phyloP scores from a whole-genome alignment of 2,113 vertebrate species.

The Centrocercus urophasianus region DNA sequence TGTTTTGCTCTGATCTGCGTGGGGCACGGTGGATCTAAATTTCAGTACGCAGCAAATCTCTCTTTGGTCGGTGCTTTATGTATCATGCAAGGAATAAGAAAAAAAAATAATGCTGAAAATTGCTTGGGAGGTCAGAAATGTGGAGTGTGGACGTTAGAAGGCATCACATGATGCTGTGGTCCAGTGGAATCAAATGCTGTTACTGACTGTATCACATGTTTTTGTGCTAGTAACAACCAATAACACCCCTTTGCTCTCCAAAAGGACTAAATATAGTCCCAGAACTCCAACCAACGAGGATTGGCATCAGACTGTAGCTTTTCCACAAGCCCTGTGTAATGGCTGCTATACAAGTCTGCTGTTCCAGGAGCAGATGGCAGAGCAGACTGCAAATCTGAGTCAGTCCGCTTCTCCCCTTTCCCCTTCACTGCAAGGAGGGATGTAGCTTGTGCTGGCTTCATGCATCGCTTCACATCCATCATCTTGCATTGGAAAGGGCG shows the following conservation, averaged over 20 bases:
- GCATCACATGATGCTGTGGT: conserved; percentile 34
- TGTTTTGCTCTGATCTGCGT: conserved; percentile 11
- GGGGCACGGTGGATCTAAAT: neutral
- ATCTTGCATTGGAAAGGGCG: neutral
- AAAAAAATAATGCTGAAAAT: neutral
- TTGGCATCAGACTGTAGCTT: neutral
- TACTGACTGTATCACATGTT: conserved; percentile 39
- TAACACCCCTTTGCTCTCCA: neutral
- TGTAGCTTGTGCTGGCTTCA: neutral
- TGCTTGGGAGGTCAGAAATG: neutral
- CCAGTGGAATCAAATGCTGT: neutral
- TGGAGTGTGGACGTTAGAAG: neutral
- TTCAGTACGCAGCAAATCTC: neutral
- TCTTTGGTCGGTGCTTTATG: fast-evolving
- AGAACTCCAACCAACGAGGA: neutral
- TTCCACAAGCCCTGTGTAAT: neutral
- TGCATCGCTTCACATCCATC: neutral
- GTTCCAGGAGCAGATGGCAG: conserved; percentile 50
- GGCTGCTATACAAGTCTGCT: fast-evolving
- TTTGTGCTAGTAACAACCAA: conserved; percentile 10
- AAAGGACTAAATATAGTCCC: conserved; percentile 15
- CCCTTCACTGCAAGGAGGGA: neutral
- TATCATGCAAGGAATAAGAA: neutral
- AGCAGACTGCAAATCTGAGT: neutral
- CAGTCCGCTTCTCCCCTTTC: neutral